These are phyloP conservation scores for Callithrix jacchus DNA, from an alignment of 2,113 vertebrate genomes.

Conservation along the genomic window DNA sequence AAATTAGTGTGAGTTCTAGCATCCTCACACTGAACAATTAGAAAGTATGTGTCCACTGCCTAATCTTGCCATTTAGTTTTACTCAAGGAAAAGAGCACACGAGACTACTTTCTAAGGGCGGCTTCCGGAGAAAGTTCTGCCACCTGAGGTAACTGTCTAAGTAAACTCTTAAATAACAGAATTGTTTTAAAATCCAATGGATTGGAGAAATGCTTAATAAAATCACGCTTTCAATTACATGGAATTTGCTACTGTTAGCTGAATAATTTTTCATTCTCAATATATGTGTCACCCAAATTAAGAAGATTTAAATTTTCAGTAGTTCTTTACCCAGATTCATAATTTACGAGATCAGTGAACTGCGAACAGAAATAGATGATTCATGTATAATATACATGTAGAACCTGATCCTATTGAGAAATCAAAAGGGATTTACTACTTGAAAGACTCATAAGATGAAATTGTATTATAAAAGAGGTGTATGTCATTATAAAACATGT, in stretches of 20 bases:
- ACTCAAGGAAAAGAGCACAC: neutral
- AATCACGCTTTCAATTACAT: neutral
- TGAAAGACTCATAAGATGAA: conserved; percentile 21
- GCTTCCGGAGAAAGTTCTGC: neutral
- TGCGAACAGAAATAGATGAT: conserved; percentile 11
- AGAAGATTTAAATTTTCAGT: conserved; percentile 28
- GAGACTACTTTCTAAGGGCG: neutral
- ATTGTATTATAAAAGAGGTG: neutral
- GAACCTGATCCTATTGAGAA: neutral
- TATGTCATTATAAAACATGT: conserved; percentile 30
- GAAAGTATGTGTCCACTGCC: neutral
- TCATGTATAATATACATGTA: neutral
- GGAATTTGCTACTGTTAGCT: conserved; percentile 19
- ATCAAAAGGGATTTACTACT: conserved; percentile 14
- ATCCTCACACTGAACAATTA: neutral
- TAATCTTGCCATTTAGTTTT: neutral
- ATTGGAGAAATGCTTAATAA: conserved; percentile 17
- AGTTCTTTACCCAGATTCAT: conserved; percentile 11
- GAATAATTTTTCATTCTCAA: conserved; percentile 19
- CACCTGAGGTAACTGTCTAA: neutral
- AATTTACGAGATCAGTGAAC: neutral
- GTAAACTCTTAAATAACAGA: neutral
- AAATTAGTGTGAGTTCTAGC: neutral
- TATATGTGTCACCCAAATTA: neutral
- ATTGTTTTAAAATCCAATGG: conserved; percentile 16